These are phyloP conservation scores for human DNA, from an alignment of 2,113 vertebrate genomes.

Conservation along the genomic window DNA sequence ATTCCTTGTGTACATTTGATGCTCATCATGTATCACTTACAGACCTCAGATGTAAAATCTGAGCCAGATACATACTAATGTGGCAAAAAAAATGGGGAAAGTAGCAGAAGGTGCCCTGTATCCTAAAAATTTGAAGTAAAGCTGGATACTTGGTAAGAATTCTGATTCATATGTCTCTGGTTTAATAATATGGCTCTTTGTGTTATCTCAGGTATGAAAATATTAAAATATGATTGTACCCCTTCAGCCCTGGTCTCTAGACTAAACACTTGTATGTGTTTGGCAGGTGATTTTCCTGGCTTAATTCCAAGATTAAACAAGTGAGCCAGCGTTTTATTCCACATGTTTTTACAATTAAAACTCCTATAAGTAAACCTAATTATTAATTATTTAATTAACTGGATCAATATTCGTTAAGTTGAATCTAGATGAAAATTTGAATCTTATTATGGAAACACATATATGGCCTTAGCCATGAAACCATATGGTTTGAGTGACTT, in stretches of 20 bases:
- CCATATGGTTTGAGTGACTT: not conserved
- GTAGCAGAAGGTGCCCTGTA: not conserved
- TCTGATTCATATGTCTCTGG: not conserved
- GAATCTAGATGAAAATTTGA: not conserved
- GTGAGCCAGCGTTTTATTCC: not conserved
- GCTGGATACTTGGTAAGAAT: not conserved
- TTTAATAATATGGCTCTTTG: not conserved
- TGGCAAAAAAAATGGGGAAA: not conserved
- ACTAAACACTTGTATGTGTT: not conserved
- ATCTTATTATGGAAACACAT: not conserved
- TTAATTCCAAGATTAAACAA: not conserved
- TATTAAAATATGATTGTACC: not conserved
- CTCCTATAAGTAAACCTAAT: not conserved
- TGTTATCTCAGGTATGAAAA: not conserved
- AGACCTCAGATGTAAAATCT: not conserved
- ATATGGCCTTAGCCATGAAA: too few relatives aligned
- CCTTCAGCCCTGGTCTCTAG: not conserved
- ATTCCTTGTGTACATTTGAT: not conserved
- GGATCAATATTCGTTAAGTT: not conserved
- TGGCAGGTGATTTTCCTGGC: not conserved
- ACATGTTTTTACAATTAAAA: not conserved
- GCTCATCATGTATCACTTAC: not conserved
- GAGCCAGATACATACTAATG: not conserved
- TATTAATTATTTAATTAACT: not conserved
- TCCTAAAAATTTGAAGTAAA: not conserved